These are phyloP conservation scores for Lepilemur septentrionalis DNA, from an alignment of 2,797 vertebrate genomes.

Conservation along the genomic window DNA sequence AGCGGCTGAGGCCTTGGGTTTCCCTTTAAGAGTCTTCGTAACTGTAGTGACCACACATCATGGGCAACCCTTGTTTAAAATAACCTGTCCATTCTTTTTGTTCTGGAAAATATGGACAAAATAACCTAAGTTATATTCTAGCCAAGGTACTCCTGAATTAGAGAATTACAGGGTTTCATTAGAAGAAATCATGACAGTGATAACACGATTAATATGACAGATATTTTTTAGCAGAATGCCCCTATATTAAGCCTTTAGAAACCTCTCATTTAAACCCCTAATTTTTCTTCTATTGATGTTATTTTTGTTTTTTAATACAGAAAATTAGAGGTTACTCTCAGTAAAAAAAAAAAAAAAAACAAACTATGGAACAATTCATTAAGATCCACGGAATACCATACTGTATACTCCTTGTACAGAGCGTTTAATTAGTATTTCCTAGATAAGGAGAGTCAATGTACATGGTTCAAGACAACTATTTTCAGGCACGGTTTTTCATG, in stretches of 20 bases:
- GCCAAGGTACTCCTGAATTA: background rate
- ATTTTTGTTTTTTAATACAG: slow-evolving; percentile 34
- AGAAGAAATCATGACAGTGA: background rate
- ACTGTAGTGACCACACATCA: background rate
- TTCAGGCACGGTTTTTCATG: slow-evolving; percentile 48
- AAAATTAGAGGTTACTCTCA: background rate
- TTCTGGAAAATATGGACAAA: background rate
- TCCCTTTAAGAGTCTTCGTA: background rate
- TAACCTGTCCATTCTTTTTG: background rate
- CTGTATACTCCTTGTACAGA: background rate
- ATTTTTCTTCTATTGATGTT: background rate
- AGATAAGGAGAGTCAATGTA: slow-evolving; percentile 45
- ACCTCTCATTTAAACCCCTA: background rate
- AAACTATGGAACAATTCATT: background rate
- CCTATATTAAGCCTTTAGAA: slow-evolving; percentile 19
- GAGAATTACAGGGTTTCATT: background rate
- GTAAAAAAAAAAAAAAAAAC: background rate
- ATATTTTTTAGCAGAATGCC: background rate
- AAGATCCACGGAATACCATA: background rate
- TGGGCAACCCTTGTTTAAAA: background rate
- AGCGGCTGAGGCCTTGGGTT: background rate
- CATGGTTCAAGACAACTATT: slow-evolving; percentile 46
- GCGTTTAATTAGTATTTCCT: slow-evolving; percentile 70
- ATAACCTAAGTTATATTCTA: background rate
- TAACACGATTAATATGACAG: background rate